Conservation (phyloP, 2,888 invertebrate genomes). For the Eilema griseolum region DNA sequence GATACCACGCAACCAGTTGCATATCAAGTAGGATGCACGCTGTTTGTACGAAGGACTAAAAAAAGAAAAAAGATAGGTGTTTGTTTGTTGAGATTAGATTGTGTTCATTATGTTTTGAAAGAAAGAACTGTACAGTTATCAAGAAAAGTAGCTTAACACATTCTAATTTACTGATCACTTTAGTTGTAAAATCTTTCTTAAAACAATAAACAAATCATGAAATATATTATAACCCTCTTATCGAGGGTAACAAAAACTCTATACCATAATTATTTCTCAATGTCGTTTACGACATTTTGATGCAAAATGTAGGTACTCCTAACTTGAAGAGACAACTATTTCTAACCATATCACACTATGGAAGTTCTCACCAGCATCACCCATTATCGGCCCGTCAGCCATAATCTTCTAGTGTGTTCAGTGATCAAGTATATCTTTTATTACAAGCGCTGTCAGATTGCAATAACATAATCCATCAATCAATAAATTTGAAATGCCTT, state of each 20-base stretch:
- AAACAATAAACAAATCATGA: too few relatives aligned
- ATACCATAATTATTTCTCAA: not conserved
- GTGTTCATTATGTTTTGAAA: not conserved
- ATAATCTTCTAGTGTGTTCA: not conserved
- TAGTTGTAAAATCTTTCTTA: not conserved
- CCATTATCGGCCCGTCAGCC: not conserved
- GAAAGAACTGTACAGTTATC: not conserved
- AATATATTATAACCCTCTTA: too few relatives aligned
- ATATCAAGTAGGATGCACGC: not conserved
- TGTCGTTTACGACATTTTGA: not conserved
- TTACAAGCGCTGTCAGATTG: not conserved
- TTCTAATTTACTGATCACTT: not conserved
- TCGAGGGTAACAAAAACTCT: too few relatives aligned
- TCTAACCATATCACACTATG: not conserved
- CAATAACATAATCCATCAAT: not conserved
- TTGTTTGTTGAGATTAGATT: conserved; percentile 1
- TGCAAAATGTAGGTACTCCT: not conserved
- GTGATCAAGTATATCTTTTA: not conserved
- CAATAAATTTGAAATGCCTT: not conserved
- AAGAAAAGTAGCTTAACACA: not conserved
- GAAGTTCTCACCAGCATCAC: not conserved
- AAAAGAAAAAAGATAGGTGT: not conserved
- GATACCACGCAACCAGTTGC: not conserved
- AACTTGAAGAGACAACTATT: not conserved
- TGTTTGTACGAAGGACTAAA: not conserved